These are phyloP conservation scores for Hypomecis punctinalis DNA, from an alignment of 2,888 invertebrate genomes.

Conservation along the genomic window DNA sequence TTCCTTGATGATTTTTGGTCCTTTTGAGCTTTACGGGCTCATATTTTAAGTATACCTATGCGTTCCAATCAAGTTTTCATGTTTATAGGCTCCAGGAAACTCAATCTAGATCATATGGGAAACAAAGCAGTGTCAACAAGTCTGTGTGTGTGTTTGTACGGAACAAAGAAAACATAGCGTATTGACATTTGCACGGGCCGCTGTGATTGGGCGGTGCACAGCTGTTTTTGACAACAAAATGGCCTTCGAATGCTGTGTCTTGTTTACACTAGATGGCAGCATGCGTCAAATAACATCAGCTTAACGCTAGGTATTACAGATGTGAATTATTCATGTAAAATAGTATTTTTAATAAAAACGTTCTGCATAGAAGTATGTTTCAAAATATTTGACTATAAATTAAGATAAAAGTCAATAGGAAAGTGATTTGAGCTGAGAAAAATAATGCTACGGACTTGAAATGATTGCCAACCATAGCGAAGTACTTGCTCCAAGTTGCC, in stretches of 20 bases:
- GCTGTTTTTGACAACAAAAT: constrained; percentile 78
- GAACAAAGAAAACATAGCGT: constrained; percentile 60
- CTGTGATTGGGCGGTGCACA: constrained; percentile 73
- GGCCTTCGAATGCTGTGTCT: constrained; percentile 29
- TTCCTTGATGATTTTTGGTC: constrained; percentile 41
- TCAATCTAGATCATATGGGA: constrained; percentile 72
- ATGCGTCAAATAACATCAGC: constrained; percentile 61
- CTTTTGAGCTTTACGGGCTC: constrained; percentile 27
- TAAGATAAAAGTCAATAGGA: not conserved
- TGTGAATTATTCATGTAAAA: not conserved
- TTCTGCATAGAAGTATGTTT: not conserved
- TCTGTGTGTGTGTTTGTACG: constrained; percentile 57
- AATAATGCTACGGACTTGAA: constrained; percentile 10
- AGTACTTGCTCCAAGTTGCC: too few relatives aligned
- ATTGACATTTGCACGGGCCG: constrained; percentile 60
- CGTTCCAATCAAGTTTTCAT: constrained; percentile 32
- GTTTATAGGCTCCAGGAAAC: constrained; percentile 20
- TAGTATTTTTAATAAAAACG: not conserved
- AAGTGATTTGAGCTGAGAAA: constrained; percentile 26
- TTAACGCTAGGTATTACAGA: not conserved
- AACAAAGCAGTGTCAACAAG: constrained; percentile 78
- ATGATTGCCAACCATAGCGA: too few relatives aligned
- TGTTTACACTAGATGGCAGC: constrained; percentile 63
- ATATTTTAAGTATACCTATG: constrained; percentile 37
- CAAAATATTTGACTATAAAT: not conserved